Conservation (phyloP, 2,797 vertebrate genomes). For the Erpetoichthys calabaricus region DNA sequence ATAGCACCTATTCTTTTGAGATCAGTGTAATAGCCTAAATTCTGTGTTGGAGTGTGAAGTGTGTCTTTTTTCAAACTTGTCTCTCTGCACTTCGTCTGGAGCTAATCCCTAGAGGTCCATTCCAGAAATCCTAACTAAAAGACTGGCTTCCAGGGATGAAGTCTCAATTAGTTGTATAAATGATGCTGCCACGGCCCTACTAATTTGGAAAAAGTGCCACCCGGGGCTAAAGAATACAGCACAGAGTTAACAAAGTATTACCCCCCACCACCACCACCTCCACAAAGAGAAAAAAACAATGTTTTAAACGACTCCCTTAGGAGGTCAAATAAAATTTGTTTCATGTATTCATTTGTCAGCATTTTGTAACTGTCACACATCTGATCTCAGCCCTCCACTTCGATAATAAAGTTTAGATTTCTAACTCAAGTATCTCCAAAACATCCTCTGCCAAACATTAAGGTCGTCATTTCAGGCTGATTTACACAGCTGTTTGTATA, state of each 20-base stretch:
- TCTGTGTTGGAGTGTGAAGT: no score
- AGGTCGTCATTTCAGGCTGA: constrained; percentile 18
- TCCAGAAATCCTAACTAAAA: not conserved
- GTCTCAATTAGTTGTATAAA: not conserved
- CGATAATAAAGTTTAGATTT: constrained; percentile 3
- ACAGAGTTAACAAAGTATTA: not conserved
- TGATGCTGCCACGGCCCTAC: not conserved
- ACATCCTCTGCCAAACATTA: not conserved
- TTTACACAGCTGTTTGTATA: constrained; percentile 37
- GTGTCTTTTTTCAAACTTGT: not conserved
- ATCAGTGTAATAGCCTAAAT: no score
- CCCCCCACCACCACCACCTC: not conserved
- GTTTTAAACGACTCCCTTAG: not conserved
- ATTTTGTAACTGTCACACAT: not conserved
- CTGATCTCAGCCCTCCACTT: not conserved
- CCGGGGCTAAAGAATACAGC: not conserved
- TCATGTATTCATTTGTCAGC: constrained; percentile 2
- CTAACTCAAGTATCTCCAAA: constrained; percentile 6
- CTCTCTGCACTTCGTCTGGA: not conserved
- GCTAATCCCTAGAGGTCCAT: not conserved
- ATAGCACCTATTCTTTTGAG: no score
- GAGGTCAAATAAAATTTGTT: not conserved
- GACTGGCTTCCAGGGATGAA: not conserved
- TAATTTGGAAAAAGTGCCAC: not conserved
- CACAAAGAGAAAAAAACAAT: not conserved